Percentiles rank a stretch among this genome's conserved stretches.
These are phyloP conservation scores for Lampris megalopsis DNA, from an alignment of 2,113 vertebrate genomes.

Conservation along the genomic window DNA sequence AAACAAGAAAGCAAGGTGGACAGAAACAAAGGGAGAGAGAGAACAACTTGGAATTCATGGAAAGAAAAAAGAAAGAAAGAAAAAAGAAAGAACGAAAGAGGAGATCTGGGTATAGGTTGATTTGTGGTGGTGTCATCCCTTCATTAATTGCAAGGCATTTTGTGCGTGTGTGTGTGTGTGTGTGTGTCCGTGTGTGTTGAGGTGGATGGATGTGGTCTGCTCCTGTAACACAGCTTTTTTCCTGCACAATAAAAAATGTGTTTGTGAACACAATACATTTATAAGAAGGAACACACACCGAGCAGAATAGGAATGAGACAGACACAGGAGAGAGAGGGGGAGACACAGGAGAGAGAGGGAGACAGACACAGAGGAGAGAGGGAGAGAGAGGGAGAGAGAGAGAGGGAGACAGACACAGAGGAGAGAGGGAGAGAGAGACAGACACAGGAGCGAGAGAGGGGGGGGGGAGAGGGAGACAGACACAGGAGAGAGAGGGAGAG, in stretches of 20 bases:
- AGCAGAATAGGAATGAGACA: too few species aligned
- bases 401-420: too few species aligned
- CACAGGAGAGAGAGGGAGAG: background rate
- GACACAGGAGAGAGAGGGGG: background rate
- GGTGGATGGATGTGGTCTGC: too few species aligned
- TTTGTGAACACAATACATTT: too few species aligned
- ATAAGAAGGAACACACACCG: too few species aligned
- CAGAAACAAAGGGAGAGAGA: conserved; percentile 10
- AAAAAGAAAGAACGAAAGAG: background rate
- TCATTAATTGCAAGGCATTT: conserved; percentile 22
- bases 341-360: background rate
- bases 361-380: background rate
- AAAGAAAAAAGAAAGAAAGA: background rate
- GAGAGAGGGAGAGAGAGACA: too few species aligned
- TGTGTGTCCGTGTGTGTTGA: too few species aligned
- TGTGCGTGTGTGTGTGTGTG: conserved; percentile 17
- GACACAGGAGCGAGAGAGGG: too few species aligned
- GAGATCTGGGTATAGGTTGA: conserved; percentile 1
- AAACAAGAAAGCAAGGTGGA: background rate
- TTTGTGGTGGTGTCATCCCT: conserved; percentile 12
- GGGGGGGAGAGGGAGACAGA: too few species aligned
- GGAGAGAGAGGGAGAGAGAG: background rate
- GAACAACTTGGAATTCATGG: too few species aligned
- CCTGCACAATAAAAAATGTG: too few species aligned
- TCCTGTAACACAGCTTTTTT: too few species aligned